phyloP scores from a whole-genome alignment of 2,113 vertebrate genomes.

The Laticauda laticaudata region DNA sequence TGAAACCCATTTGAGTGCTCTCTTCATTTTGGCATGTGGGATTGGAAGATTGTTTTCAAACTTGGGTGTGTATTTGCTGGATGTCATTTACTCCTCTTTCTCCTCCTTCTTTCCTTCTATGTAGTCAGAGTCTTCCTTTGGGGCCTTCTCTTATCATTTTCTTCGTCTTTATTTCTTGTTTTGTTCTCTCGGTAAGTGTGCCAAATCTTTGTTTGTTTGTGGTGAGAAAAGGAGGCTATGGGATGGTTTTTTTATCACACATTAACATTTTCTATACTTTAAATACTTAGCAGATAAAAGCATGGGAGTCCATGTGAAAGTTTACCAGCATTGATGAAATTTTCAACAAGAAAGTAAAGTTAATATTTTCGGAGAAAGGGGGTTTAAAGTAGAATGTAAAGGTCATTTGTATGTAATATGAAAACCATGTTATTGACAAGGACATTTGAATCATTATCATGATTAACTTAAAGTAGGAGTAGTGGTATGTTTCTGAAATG shows the following conservation, averaged over 20 bases:
- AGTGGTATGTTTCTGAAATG: slow-evolving; percentile 7
- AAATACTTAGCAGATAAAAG: not conserved
- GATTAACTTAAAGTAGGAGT: not conserved
- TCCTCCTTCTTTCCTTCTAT: slow-evolving; percentile 39
- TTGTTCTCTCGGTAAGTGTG: slow-evolving; percentile 68
- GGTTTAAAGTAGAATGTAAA: slow-evolving; percentile 9
- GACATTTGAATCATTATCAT: not conserved
- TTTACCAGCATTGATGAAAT: not conserved
- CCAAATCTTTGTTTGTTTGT: slow-evolving; percentile 37
- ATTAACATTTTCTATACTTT: not conserved
- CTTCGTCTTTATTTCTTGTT: slow-evolving; percentile 51
- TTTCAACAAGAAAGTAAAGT: slow-evolving; percentile 5
- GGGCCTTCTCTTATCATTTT: slow-evolving; percentile 47
- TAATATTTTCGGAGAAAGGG: not conserved
- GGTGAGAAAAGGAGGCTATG: slow-evolving; percentile 8
- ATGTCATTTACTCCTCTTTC: slow-evolving; percentile 57
- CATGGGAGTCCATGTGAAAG: not conserved
- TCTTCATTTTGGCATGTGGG: not conserved
- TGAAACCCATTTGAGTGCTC: not conserved
- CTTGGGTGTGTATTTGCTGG: slow-evolving; percentile 39
- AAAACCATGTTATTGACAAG: not conserved
- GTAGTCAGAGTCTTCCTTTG: slow-evolving; percentile 50
- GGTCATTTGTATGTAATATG: not conserved
- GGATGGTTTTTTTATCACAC: not conserved
- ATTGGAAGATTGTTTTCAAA: not conserved